Evolutionary conservation across 2,888 invertebrate genomes (phyloP), one percentile per base, ranked within the genome.

Genomic region (Caenorhabditis plicata): DNA sequence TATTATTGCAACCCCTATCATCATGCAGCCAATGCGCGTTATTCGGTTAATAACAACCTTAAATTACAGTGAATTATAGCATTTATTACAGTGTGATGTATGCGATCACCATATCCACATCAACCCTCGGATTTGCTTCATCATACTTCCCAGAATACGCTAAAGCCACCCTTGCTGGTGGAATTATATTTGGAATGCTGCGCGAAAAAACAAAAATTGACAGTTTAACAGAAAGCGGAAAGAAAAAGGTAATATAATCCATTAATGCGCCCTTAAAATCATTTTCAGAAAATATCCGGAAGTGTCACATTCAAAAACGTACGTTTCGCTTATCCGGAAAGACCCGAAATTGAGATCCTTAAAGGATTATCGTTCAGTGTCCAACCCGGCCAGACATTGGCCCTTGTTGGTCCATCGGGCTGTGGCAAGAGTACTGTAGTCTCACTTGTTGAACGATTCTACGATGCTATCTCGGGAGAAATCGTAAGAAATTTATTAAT

Each of bases 361-460:
- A 64, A 68, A 20, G 57, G 65, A 15, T 41, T 68, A n/a, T 45
- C 51, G 15, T 68, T 68, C 39, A 49, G 58, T 0, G 64, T 64
- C n/a, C 42, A 52, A 22, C 62, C 64, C 0, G 58, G 58, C 44
- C 52, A 67, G 27, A 65, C 68, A 4, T 32, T 68, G 29, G 68
- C 68, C 8, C 42, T 68, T 4, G 83, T 70, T 15, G 63, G 83
- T 3, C 81, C 82, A 8, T 80, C 81, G 44, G 83, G 83, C n/a
- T 82, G 83, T 15, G 83, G 83, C 19, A 83, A 83, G 68, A 78
- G 77, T 13, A 81, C 83, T 1, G 81, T 82, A 47, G 80, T 83
- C 15, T 76, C 78, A 22, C 71, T 83, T 4, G 81, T 92, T 1
- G 88, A 90, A 82, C 84, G 92, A 53, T 92, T 91, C 81, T 92